Evolutionary conservation across 2,797 vertebrate genomes (phyloP).

Genomic region (Etheostoma perlongum): DNA sequence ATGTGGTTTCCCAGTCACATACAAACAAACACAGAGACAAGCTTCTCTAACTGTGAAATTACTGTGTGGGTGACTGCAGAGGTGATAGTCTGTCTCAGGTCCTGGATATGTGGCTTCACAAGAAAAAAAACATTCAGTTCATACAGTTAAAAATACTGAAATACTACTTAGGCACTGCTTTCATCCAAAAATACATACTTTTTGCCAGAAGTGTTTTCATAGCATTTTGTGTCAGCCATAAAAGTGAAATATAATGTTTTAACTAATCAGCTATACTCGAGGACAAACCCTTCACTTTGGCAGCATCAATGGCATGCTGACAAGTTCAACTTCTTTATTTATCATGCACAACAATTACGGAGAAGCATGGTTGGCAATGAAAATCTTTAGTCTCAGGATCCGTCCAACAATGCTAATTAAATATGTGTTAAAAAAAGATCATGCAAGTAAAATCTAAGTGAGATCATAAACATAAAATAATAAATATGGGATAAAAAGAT

Average conservation of each 20-base stretch:
- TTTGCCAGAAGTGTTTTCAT: conserved; percentile 1
- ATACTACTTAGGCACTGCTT: background rate
- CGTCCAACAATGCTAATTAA: too few species aligned
- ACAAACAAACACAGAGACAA: conserved; percentile 12
- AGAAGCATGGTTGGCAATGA: too few species aligned
- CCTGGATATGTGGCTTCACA: background rate
- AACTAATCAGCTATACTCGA: background rate
- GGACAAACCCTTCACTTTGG: background rate
- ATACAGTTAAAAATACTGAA: background rate
- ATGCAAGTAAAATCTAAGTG: too few species aligned
- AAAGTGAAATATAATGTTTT: conserved; percentile 14
- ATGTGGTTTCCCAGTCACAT: conserved; percentile 15
- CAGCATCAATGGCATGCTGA: background rate
- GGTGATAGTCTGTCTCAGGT: conserved; percentile 12
- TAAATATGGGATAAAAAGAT: too few species aligned
- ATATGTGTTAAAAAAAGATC: too few species aligned
- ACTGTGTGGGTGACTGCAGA: conserved; percentile 27
- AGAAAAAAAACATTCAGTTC: conserved; percentile 13
- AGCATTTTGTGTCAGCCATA: conserved; percentile 5
- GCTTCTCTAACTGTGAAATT: conserved; percentile 29
- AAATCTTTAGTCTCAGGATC: too few species aligned
- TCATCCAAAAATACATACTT: conserved; percentile 4
- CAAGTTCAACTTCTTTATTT: too few species aligned
- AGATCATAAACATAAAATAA: too few species aligned
- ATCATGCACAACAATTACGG: too few species aligned